Evolutionary conservation across 2,113 vertebrate species (phyloP), one percentile per base, ranked within the genome.

Genomic region (Dasyprocta punctata): DNA sequence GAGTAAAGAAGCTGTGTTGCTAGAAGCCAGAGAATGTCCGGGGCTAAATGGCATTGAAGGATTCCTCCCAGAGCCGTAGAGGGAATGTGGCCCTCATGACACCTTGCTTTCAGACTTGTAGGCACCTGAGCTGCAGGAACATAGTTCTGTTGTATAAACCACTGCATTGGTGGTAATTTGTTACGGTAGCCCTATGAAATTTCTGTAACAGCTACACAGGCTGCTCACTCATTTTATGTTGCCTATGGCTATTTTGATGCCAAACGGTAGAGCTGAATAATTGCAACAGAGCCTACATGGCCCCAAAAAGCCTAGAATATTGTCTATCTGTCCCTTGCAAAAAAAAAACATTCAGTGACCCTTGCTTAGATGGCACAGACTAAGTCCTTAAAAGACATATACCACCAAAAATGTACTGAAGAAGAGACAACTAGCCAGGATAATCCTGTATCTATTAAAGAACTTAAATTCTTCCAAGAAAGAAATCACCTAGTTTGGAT

Each of bases 371-470:
- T 44, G 24, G 84, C 71, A 54, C 13, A 83, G 75, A 92, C 9
- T 22, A 85, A 92, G 84, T 56, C 63, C 44, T 97, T 89, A 71
- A 96, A 85, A 89, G 65, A 33, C 44, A 90, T 52, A 52, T 80
- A 63, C 41, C 52, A 56, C 58, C 54, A 82, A 93, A 90, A 90
- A 67, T 78, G 17, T 3, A 63, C 47, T 13, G 30, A 78, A 77
- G 56, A 96, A 86, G 81, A 95, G 92, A 88, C 24, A 63, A 69
- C 58, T 71, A 77, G 49, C 7, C 10, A 89, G 73, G 96, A 80
- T 28, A 58, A 89, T 83, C 22, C 49, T 86, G 16, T 56, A 73
- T 75, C 49, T 83, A 49, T 63, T 78, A 61, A 94, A 91, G 19
- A 84, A 84, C 52, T 90, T 54, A 28, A 96, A 75, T 85, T 83